These are phyloP conservation scores for Macquaria australasica DNA, from an alignment of 2,113 vertebrate species.

Conservation along the genomic window DNA sequence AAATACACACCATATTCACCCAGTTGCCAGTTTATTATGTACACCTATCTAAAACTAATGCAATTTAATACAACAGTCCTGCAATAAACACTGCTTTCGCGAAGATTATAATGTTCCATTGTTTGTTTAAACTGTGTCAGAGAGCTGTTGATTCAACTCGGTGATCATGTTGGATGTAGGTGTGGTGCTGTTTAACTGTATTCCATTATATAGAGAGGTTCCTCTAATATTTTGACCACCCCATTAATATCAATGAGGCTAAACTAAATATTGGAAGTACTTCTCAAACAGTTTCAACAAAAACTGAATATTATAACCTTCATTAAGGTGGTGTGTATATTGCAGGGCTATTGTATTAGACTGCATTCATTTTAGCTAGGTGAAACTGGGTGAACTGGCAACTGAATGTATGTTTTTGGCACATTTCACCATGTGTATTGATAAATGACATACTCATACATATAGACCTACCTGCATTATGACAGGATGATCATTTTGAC, in stretches of 20 bases:
- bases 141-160: neutral
- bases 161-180: neutral
- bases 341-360: no score
- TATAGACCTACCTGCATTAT: neutral
- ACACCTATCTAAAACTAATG: neutral
- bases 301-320: neutral
- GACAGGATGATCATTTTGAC: neutral
- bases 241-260: neutral
- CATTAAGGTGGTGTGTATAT: no score
- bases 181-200: neutral
- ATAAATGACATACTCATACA: neutral
- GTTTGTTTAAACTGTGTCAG: neutral
- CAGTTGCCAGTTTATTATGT: neutral
- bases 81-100: neutral
- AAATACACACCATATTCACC: neutral
- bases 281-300: neutral
- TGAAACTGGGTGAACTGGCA: neutral
- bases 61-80: no score
- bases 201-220: neutral
- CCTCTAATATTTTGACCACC: neutral
- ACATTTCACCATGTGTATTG: neutral
- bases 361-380: neutral
- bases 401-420: neutral
- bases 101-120: neutral
- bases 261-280: neutral